A percentile compares a stretch with the other conserved stretches of the same genome.
phyloP scores from a whole-genome alignment of 1,140 invertebrate species.

The Babylonia areolata region DNA sequence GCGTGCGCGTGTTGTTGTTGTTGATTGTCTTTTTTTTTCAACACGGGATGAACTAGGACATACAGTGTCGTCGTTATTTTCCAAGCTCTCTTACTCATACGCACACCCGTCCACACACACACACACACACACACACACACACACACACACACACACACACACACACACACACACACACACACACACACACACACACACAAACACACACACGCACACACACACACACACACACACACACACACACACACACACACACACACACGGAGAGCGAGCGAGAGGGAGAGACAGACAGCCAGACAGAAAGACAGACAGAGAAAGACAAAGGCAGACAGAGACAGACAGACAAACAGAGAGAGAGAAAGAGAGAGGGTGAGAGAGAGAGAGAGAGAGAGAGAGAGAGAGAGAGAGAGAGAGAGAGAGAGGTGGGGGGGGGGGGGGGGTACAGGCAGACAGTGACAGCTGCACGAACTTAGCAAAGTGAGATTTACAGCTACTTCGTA shows the following conservation, averaged over 20 bases:
- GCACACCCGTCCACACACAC: too few relatives aligned
- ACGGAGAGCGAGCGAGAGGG: not conserved
- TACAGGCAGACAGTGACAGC: too few relatives aligned
- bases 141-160: too few relatives aligned
- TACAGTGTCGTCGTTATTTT: too few relatives aligned
- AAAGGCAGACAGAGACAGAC: not conserved
- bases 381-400: conserved; percentile 11
- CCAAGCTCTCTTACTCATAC: too few relatives aligned
- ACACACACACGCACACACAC: conserved; percentile 17
- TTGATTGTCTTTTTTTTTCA: too few relatives aligned
- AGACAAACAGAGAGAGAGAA: not conserved
- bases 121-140: too few relatives aligned
- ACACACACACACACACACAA: not conserved
- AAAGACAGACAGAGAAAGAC: not conserved
- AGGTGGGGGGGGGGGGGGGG: not conserved
- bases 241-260: not conserved
- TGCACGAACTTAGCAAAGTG: too few relatives aligned
- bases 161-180: not conserved
- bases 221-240: not conserved
- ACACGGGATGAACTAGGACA: too few relatives aligned
- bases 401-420: not conserved
- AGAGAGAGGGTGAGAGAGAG: conserved; percentile 11
- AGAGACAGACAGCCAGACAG: conserved; percentile 12
- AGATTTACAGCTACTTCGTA: too few relatives aligned
- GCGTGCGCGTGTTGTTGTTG: too few relatives aligned